A percentile compares a stretch with the other conserved stretches of the same genome.
Evolutionary conservation across 2,113 vertebrate species (phyloP).

Genomic region (Loxodonta africana): DNA sequence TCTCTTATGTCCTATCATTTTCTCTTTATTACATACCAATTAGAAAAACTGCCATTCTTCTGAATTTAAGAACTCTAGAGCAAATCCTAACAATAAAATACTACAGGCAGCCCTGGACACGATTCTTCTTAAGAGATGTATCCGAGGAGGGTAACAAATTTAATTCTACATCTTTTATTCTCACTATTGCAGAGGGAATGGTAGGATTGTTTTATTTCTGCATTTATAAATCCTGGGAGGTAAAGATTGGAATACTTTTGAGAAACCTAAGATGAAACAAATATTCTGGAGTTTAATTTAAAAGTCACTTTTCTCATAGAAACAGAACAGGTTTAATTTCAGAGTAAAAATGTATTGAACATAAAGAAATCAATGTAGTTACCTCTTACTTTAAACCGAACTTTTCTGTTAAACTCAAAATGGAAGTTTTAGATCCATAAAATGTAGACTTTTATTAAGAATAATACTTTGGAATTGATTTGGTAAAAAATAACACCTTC

Average conservation of each 20-base stretch:
- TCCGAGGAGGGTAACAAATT: not conserved
- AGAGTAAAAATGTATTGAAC: slow-evolving; percentile 64
- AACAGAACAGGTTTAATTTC: slow-evolving; percentile 59
- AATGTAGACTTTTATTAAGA: slow-evolving; percentile 66
- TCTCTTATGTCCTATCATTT: not conserved
- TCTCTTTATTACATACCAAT: slow-evolving; percentile 27
- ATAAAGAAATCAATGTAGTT: slow-evolving; percentile 34
- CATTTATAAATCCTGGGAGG: not conserved
- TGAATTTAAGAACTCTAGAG: not conserved
- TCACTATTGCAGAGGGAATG: not conserved
- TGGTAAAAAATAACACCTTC: slow-evolving; percentile 71
- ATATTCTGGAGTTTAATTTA: slow-evolving; percentile 61
- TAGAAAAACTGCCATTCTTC: slow-evolving; percentile 46
- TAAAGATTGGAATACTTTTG: not conserved
- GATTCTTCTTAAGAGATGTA: not conserved
- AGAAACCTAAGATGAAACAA: slow-evolving; percentile 50
- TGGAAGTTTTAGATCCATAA: slow-evolving; percentile 65
- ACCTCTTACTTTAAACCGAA: slow-evolving; percentile 30
- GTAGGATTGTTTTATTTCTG: slow-evolving; percentile 38
- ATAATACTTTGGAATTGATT: slow-evolving; percentile 69
- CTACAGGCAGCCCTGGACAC: not conserved
- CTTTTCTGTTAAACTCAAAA: slow-evolving; percentile 64
- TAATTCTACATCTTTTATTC: not conserved
- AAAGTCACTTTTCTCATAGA: slow-evolving; percentile 56
- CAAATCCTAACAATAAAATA: slow-evolving; percentile 27